Evolutionary conservation across 1,140 invertebrate species (phyloP).

Genomic region (Pomacea maculata): DNA sequence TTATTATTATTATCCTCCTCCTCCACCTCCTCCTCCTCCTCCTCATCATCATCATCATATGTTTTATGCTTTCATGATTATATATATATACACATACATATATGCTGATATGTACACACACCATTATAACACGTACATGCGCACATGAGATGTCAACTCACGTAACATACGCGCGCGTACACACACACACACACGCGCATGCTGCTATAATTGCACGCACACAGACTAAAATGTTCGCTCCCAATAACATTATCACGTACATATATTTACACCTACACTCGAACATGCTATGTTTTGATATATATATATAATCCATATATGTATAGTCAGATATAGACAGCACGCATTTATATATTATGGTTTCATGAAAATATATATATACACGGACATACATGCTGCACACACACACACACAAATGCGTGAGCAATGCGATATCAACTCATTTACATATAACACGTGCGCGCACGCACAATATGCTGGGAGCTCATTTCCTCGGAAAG

Average conservation of each 20-base stretch:
- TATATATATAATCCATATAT: background rate
- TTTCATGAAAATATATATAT: background rate
- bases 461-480: no score
- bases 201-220: conserved; percentile 13
- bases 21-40: no score
- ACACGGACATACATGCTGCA: background rate
- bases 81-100: no score
- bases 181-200: conserved; percentile 8
- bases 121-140: no score
- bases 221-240: conserved; percentile 24
- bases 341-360: no score
- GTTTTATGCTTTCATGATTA: no score
- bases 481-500: no score
- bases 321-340: no score
- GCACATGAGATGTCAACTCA: no score
- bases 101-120: no score
- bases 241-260: background rate
- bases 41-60: no score
- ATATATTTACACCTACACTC: background rate
- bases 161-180: conserved; percentile 7
- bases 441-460: conserved; percentile 4
- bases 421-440: background rate
- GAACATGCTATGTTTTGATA: background rate
- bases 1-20: no score
- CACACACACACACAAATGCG: background rate